Base-by-base conservation (phyloP, 1,140 invertebrate genomes). In the Pteromalus puparum region DNA sequence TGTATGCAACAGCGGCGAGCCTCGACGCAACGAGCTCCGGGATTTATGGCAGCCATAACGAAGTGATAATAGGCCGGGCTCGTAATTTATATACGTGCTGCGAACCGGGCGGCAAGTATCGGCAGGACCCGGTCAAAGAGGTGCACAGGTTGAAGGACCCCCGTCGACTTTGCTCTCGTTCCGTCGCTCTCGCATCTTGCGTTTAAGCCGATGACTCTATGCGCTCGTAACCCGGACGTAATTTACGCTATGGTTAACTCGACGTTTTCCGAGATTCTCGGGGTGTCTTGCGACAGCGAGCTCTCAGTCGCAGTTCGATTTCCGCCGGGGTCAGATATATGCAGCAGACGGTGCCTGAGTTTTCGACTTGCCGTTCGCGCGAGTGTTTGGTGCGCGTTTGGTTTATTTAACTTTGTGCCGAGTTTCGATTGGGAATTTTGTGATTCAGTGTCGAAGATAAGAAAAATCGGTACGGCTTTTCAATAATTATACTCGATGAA, bases 1-100 rank as follows among this genome's bases (percentile, higher is more conserved):
- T 79, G 48, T 70, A 70, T 24, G 72, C 82, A 77, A 53, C 38
- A 61, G 79, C 86, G 30, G 73, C 85, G 84, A 88, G 84, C 70
- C 83, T 74, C 84, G 85, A 87, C 85, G 88, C 84, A 91, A 89
- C 89, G 85, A 85, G 87, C 9, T 24, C 67, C 80, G 86, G 84
- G 85, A 89, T 88, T 89, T 87, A 89, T 87, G 87, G 87, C 78
- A 38, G 26, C 86, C 87, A 88, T 91, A 91, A 91, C 89, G 81
- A 90, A 91, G 89, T 90, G 91, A 92, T 92, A 92, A 92, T 92
- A 89, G 89, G 81, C 68, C 87, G 86, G 30, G 30, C n/a, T 90
- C 89, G 87, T 90, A 90, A 92, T 88, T 86, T 78, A 91, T 91
- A 89, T 86, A 80, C 74, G 74, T 13, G 21, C 30, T 4, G 30